Evolutionary conservation across 2,113 vertebrate species (phyloP), one percentile per base, ranked within the genome.

Genomic region (Microtus ochrogaster): DNA sequence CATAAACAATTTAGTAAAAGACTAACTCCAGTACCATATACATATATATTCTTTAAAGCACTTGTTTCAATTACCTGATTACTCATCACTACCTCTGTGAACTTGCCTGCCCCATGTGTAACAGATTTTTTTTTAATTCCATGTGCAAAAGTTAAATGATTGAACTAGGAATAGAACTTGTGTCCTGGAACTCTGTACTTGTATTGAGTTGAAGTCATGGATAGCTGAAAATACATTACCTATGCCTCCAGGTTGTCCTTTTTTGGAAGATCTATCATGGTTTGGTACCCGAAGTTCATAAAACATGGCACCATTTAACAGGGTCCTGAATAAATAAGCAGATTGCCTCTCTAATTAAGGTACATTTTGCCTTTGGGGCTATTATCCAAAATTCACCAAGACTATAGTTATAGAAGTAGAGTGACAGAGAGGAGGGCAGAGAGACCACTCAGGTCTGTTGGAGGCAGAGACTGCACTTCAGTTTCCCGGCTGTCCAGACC

Each of bases 321-420:
- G 70, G 90, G 98, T 97, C 52, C 84, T 74, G 82, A 90, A 96
- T 95, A 98, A 98, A 98, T 82, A 98, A 97, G 86, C 96, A 98
- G 92, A 98, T 94, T 98, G 94, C 74, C 47, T 88, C 52, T 63
- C 92, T 44, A 36, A 91, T 39, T 91, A 58, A 68, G 44, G 21
- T 95, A 16, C 61, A 19, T 95, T 98, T 96, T 2, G 90, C 91
- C 97, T 98, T 96, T 90, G 96, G 91, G 28, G 47, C 49, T 97
- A 84, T 84, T 77, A 87, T 96, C 90, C 81, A 96, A 98, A 97
- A 97, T 89, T 73, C 5, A 55, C 63, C 28, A 96, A 96, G 78
- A 86, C 55, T 91, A 30, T 24, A 95, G 21, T 94, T 70, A 90
- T 90, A 92, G 86, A 24, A 77, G 30, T 13, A 3, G 28, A 6